Evolutionary conservation across 2,113 vertebrate species (phyloP).

Genomic region (Toxostoma redivivum): DNA sequence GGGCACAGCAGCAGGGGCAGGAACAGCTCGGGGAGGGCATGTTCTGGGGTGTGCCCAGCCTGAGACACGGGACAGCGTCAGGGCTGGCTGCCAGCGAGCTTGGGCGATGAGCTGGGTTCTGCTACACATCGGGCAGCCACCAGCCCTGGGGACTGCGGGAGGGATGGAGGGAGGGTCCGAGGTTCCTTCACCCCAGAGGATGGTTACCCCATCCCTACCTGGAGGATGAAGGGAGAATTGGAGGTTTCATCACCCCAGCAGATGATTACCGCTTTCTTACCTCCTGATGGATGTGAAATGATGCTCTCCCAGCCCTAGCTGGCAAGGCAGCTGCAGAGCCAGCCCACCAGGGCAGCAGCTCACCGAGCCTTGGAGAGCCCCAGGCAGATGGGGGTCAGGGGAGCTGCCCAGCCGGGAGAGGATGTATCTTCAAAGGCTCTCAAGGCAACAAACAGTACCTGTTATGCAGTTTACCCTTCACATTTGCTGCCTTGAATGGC

Average conservation of each 20-base stretch:
- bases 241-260: neutral
- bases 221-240: neutral
- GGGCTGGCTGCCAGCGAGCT: neutral
- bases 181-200: accelerated
- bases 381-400: neutral
- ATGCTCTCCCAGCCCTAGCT: neutral
- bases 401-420: neutral
- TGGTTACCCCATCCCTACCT: neutral
- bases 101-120: accelerated
- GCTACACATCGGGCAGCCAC: neutral
- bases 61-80: neutral
- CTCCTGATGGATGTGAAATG: accelerated
- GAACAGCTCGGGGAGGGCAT: accelerated
- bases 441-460: neutral
- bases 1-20: neutral
- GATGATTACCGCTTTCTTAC: neutral
- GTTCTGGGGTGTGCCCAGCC: neutral
- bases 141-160: neutral
- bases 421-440: neutral
- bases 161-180: neutral
- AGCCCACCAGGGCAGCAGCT: neutral
- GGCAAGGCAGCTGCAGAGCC: neutral
- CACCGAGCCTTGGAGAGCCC: accelerated
- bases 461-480: neutral
- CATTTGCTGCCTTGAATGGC: neutral